Evolutionary conservation across 2,797 vertebrate genomes (phyloP).

Genomic region (Cyprinodon diabolis): DNA sequence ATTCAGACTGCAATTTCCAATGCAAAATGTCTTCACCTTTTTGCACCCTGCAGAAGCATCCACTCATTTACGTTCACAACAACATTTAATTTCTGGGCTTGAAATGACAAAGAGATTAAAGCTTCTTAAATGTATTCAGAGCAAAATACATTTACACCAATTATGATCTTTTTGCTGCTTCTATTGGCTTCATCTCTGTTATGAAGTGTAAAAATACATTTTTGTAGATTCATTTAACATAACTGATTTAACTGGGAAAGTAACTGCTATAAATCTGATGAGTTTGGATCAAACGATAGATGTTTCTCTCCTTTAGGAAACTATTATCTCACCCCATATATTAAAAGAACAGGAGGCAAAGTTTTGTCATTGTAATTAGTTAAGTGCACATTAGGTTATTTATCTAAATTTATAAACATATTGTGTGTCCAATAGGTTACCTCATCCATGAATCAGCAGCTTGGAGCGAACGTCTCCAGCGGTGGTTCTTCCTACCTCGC

Average conservation of each 20-base stretch:
- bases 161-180: neutral
- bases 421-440: slow-evolving; percentile 81
- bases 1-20: too few species aligned
- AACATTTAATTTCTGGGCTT: too few species aligned
- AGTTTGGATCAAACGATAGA: neutral
- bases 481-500: slow-evolving; percentile 95
- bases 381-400: neutral
- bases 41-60: neutral
- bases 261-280: neutral
- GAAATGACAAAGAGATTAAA: too few species aligned
- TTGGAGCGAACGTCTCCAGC: slow-evolving; percentile 90
- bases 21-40: too few species aligned
- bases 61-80: neutral
- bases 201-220: neutral
- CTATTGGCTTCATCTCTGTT: neutral
- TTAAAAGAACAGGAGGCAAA: neutral
- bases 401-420: neutral
- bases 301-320: neutral
- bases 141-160: neutral
- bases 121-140: neutral
- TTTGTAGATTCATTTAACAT: neutral
- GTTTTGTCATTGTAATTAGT: neutral
- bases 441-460: slow-evolving; percentile 93
- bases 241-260: neutral
- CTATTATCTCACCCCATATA: neutral